A percentile compares a stretch with the other conserved stretches of the same genome.
phyloP scores from a whole-genome alignment of 2,113 vertebrate genomes.

The Symphodus melops region DNA sequence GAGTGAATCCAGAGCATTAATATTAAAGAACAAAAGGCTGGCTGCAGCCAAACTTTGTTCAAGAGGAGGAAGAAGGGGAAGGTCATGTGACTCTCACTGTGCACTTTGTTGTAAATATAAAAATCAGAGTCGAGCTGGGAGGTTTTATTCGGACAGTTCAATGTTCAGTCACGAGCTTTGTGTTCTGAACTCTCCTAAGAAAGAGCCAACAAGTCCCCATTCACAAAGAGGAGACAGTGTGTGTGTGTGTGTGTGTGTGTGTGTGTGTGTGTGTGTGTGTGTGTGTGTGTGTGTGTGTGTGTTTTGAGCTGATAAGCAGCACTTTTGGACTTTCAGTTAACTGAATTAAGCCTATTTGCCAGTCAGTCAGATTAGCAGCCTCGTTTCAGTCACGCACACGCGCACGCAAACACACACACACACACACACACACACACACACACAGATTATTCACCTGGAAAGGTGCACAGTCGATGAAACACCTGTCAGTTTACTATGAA shows the following conservation, averaged over 20 bases:
- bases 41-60: not conserved
- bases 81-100: not conserved
- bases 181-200: not conserved
- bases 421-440: too few species aligned
- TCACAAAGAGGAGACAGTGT: too few species aligned
- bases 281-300: not conserved
- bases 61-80: not conserved
- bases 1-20: not conserved
- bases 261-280: not conserved
- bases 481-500: not conserved
- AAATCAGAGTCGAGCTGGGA: too few species aligned
- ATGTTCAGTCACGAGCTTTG: not conserved
- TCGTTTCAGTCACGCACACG: not conserved
- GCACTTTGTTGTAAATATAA: too few species aligned
- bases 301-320: not conserved
- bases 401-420: too few species aligned
- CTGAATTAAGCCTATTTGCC: conserved; percentile 1
- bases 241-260: conserved; percentile 2
- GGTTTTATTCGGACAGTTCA: not conserved
- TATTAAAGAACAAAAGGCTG: too few species aligned
- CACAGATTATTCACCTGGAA: too few species aligned
- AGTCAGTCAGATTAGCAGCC: not conserved
- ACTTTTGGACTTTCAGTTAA: not conserved
- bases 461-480: not conserved
- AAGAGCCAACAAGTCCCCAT: not conserved